These are phyloP conservation scores for Gordius sp. DNA, from an alignment of 2,888 invertebrate species.

Conservation along the genomic window DNA sequence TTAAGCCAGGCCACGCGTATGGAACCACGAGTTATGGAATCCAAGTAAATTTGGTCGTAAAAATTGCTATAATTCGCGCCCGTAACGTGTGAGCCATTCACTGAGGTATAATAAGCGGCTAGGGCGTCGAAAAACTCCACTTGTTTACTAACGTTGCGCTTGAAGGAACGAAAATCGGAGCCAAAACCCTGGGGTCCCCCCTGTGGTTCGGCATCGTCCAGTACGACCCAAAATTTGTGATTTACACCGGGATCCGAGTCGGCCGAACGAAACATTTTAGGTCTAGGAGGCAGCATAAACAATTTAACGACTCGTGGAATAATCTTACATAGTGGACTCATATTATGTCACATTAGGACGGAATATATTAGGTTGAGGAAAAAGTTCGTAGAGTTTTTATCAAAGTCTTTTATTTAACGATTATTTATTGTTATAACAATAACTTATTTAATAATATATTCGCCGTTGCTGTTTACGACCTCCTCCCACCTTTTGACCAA, in stretches of 20 bases:
- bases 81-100: background rate
- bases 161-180: background rate
- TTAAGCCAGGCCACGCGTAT: background rate
- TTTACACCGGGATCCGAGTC: background rate
- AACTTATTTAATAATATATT: no score
- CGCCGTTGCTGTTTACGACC: no score
- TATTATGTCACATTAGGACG: no score
- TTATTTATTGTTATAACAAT: no score
- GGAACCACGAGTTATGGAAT: background rate
- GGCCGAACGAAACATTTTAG: background rate
- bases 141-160: background rate
- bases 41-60: background rate
- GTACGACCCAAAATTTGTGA: background rate
- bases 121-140: background rate
- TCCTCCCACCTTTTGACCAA: no score
- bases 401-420: no score
- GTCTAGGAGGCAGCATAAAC: no score
- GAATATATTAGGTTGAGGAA: no score
- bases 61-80: background rate
- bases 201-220: background rate
- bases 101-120: background rate
- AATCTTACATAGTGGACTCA: no score
- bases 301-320: no score
- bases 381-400: no score
- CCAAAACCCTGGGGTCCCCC: background rate